Base-by-base conservation (phyloP, 23 tunicate species). In the Oikopleura dioica region DNA sequence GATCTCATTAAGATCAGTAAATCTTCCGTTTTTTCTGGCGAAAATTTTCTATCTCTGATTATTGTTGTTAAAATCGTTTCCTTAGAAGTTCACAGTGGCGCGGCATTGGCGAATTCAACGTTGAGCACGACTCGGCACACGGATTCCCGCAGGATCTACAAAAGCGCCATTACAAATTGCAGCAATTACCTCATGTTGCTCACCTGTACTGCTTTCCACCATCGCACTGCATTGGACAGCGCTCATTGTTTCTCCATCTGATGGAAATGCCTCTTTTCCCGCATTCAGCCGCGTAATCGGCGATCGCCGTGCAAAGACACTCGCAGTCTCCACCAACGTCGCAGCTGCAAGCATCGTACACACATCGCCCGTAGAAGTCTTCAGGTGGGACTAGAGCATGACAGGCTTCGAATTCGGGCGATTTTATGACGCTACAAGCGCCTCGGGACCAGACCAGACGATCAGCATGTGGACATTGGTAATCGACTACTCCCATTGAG, bases 251-350 rank as follows among this genome's bases (percentile, higher is more conserved):
- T 67, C 91, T 38, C 84, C 84, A 85, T 4, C 50, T 21, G n/a
- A 85, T 79, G n/a, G 69, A 16, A 36, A 85, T 78, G 1, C 91
- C 84, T 29, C 12, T 35, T 24, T 82, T 36, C 5, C 84, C 91
- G 69, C 91, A 85, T 37, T 69, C 79, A 36, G 76, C 80, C 1
- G 80, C 82, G 35, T 80, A 80, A n/a, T 68, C 78, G 21, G 82
- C 69, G 21, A 80, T 72, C 1, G 82, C 82, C 9, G 81, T 80
- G 38, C 82, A 80, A 38, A 30, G 76, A 36, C 82, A 80, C 4
- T 33, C 37, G 59, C 82, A 80, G 38, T 80, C 82, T 2, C 75
- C 81, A 29, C 82, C 82, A 33, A 63, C 32, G 26, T 80, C 72
- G 30, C 82, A 80, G 1, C 68, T 44, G 32, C 82, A 78, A 35